These are phyloP conservation scores for Laticauda laticaudata DNA, from an alignment of 2,113 vertebrate species.

Conservation along the genomic window DNA sequence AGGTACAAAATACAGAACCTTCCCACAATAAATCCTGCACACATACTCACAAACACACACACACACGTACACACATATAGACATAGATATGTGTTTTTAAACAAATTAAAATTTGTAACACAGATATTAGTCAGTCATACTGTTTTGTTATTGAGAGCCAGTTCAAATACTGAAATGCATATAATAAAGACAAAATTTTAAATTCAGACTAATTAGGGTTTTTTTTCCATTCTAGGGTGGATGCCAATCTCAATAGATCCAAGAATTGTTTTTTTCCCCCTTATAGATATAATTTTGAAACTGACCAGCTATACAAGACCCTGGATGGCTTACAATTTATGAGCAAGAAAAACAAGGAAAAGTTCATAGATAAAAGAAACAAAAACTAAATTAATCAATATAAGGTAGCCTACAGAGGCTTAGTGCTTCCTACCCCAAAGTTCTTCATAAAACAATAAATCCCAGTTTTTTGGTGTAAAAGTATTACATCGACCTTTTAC, in stretches of 20 bases:
- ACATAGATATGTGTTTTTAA: too few relatives aligned
- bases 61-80: too few relatives aligned
- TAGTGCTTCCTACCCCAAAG: neutral
- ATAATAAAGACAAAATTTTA: neutral
- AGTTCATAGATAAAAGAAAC: neutral
- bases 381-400: neutral
- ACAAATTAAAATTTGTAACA: neutral
- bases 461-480: neutral
- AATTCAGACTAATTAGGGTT: neutral
- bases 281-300: neutral
- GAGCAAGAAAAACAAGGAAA: neutral
- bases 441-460: neutral
- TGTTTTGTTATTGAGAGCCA: neutral
- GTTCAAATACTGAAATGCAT: neutral
- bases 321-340: neutral
- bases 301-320: neutral
- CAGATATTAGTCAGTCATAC: neutral
- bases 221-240: neutral
- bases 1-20: too few relatives aligned
- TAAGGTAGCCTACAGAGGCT: neutral
- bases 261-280: neutral
- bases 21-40: too few relatives aligned
- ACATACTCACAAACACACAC: too few relatives aligned
- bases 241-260: neutral
- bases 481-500: neutral